Base-by-base conservation (phyloP, 2,113 vertebrate genomes). In the Sclerurus mexicanus region DNA sequence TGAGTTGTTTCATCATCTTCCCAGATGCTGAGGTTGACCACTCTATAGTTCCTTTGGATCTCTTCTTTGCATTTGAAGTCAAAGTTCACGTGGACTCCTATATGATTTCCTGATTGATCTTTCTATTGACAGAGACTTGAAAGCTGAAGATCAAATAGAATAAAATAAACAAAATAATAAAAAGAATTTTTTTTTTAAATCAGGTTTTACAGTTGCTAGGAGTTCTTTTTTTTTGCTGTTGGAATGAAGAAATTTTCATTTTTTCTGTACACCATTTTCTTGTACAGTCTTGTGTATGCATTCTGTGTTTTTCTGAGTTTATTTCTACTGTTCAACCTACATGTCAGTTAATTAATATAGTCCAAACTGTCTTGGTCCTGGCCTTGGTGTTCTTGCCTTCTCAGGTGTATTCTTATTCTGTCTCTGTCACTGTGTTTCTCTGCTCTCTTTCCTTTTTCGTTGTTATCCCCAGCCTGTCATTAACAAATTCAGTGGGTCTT, bases 131-230 rank as follows among this genome's bases (percentile, higher is more conserved):
- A 47, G 20, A 13, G 6, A 24, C 6, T 47, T 84, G 14, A 80
- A 86, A 87, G 4, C 6, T 50, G 9, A 24, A 47, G 7, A 53
- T 4, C 5, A 75, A 56, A 56, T 10, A 16, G 4, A 79, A 63
- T 33, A 71, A 67, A 89, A 10, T 4, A 22, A 13, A 15, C 49
- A 28, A 67, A 12, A n/a, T 14, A 30, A 49, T 16, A 39, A 27
- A 20, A 75, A 39, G 0, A 10, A 49, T 9, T 0, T 3, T 20
- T 53, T 37, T 40, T 42, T 7, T 10, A 46, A 59, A 66, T 1
- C 2, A 35, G 3, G 2, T 35, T 60, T 87, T 23, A 22, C 8
- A 44, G 3, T 9, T 72, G 3, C 4, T 69, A 16, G 11, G 5
- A 24, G 10, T 7, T 69, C 49, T 64, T 16, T 50, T 46, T 33